phyloP scores from a whole-genome alignment of 2,113 vertebrate species.

The Calidris pugnax region DNA sequence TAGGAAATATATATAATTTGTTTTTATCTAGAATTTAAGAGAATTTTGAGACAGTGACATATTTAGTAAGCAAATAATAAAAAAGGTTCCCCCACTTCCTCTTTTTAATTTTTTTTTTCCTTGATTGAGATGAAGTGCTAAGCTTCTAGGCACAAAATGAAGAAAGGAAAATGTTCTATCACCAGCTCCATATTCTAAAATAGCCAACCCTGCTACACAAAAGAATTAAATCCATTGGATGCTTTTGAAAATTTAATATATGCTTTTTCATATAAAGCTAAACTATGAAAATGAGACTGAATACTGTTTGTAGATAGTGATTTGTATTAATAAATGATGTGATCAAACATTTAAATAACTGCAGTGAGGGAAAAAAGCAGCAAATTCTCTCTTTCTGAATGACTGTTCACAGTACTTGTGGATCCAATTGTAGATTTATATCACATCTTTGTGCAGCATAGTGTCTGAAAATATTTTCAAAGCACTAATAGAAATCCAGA shows the following conservation, averaged over 20 bases:
- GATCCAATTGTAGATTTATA: conserved; percentile 30
- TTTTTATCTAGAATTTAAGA: not conserved
- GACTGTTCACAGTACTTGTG: not conserved
- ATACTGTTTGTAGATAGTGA: not conserved
- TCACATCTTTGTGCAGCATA: not conserved
- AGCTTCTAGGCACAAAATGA: conserved; percentile 33
- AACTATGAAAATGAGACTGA: not conserved
- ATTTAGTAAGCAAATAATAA: not conserved
- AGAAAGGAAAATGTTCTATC: conserved; percentile 1
- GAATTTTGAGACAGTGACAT: not conserved
- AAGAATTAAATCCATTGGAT: conserved; percentile 8
- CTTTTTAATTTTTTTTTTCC: not conserved
- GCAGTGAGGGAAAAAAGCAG: not conserved
- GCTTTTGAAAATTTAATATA: conserved; percentile 41
- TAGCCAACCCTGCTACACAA: not conserved
- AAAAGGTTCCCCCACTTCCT: accelerated
- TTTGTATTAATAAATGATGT: conserved; percentile 26
- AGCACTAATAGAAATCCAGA: conserved; percentile 39
- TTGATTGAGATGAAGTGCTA: not conserved
- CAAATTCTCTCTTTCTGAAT: conserved; percentile 16
- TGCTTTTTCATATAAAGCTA: conserved; percentile 20
- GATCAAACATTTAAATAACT: conserved; percentile 19
- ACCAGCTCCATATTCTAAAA: not conserved
- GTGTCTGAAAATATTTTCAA: conserved; percentile 25
- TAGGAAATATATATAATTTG: not conserved